Conservation (phyloP, 2,797 vertebrate genomes). For the Aulostomus chinensis region DNA sequence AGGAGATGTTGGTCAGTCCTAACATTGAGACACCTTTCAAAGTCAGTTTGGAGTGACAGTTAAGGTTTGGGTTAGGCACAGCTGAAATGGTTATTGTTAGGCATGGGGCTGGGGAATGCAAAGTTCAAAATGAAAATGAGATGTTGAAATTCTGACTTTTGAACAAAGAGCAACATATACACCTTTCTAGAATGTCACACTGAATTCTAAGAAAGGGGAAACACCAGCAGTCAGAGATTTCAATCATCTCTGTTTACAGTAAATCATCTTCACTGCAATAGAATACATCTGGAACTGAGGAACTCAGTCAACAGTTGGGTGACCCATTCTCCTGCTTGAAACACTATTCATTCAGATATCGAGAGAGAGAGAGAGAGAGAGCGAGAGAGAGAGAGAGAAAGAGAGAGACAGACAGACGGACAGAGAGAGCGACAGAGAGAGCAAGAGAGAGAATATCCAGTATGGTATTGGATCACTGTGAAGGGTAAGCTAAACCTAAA, state of each 20-base stretch:
- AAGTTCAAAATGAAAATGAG: not conserved
- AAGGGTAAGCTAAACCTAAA: conserved; percentile 37
- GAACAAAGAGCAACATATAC: conserved; percentile 16
- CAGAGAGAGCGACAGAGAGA: too few relatives aligned
- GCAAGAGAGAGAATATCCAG: conserved; percentile 4
- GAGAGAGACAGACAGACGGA: too few relatives aligned
- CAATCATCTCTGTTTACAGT: conserved; percentile 1
- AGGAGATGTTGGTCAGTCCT: too few relatives aligned
- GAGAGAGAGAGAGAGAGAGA: too few relatives aligned
- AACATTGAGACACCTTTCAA: too few relatives aligned
- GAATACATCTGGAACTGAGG: not conserved
- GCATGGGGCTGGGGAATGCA: not conserved
- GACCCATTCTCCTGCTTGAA: not conserved
- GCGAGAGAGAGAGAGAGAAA: too few relatives aligned
- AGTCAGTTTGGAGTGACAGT: too few relatives aligned
- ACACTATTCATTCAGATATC: too few relatives aligned
- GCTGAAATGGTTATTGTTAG: too few relatives aligned
- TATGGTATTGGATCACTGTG: conserved; percentile 11
- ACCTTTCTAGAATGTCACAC: not conserved
- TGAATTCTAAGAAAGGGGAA: not conserved
- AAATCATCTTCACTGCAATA: conserved; percentile 9
- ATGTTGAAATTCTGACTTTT: not conserved
- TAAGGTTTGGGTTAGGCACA: too few relatives aligned
- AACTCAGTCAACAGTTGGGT: not conserved
- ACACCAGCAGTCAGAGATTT: not conserved